phyloP scores from a whole-genome alignment of 1,140 invertebrate genomes.

The Anthonomus grandis region DNA sequence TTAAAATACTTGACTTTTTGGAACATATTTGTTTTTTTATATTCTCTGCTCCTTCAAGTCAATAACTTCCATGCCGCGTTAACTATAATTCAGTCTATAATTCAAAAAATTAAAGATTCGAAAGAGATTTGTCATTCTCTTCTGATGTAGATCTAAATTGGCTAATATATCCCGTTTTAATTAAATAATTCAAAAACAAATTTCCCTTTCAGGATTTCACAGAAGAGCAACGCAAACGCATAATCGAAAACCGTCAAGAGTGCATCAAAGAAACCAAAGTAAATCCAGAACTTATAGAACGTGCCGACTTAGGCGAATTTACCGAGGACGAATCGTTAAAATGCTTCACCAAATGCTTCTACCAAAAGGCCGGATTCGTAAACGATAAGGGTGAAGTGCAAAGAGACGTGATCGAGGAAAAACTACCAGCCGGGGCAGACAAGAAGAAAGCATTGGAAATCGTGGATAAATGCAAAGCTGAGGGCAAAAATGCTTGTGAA shows the following conservation, averaged over 20 bases:
- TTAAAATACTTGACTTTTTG: too few relatives aligned
- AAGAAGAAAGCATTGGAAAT: constrained; percentile 36
- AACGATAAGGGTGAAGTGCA: constrained; percentile 40
- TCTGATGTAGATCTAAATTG: background rate
- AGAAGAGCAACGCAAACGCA: constrained; percentile 29
- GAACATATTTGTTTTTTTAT: too few relatives aligned
- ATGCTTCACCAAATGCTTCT: constrained; percentile 45
- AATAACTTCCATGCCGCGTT: too few relatives aligned
- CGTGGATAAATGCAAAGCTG: constrained; percentile 48
- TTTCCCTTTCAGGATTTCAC: constrained; percentile 25
- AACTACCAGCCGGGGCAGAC: constrained; percentile 37
- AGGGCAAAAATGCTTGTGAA: constrained; percentile 50
- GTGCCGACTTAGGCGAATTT: constrained; percentile 43
- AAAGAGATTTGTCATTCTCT: too few relatives aligned
- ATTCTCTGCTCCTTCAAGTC: too few relatives aligned
- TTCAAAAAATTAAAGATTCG: too few relatives aligned
- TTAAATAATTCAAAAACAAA: constrained; percentile 5
- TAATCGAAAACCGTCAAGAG: constrained; percentile 32
- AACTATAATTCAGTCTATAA: too few relatives aligned
- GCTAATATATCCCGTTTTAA: background rate
- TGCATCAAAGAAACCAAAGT: constrained; percentile 43
- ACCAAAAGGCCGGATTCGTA: constrained; percentile 42
- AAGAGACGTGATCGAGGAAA: constrained; percentile 42
- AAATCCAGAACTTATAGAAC: constrained; percentile 39
- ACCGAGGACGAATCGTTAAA: constrained; percentile 38